Evolutionary conservation across 2,113 vertebrate species (phyloP).

Genomic region (Psilopsiagon aymara): DNA sequence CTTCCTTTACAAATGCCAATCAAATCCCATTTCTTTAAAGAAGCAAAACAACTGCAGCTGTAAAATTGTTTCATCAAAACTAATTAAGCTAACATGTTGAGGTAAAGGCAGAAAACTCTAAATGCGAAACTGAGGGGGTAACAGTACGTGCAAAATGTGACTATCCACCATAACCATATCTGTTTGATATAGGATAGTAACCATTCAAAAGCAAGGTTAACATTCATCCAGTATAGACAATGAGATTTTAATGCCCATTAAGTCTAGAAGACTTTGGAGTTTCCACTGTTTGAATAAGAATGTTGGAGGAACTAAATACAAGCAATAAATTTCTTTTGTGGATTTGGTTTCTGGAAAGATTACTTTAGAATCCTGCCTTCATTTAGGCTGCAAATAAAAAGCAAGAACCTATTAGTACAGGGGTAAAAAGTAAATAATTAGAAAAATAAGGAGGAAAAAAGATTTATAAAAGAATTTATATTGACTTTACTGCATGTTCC

Average conservation of each 20-base stretch:
- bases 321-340: not conserved
- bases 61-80: slow-evolving; percentile 26
- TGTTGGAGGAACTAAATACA: not conserved
- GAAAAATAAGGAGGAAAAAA: not conserved
- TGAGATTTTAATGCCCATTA: not conserved
- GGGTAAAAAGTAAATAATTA: not conserved
- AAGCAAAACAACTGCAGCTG: slow-evolving; percentile 19
- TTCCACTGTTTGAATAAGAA: not conserved
- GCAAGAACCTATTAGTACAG: not conserved
- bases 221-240: not conserved
- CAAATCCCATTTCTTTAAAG: slow-evolving; percentile 11
- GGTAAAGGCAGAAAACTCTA: slow-evolving; percentile 1
- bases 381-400: slow-evolving; percentile 10
- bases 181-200: not conserved
- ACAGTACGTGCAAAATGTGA: not conserved
- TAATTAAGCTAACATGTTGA: slow-evolving; percentile 15
- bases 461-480: not conserved
- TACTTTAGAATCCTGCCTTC: not conserved
- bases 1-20: slow-evolving; percentile 53
- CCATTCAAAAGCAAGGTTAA: not conserved
- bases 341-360: not conserved
- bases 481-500: not conserved
- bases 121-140: not conserved
- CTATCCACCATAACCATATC: not conserved
- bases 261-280: not conserved